phyloP scores from a whole-genome alignment of 2,888 invertebrate genomes.

The Platycnemis pennipes region DNA sequence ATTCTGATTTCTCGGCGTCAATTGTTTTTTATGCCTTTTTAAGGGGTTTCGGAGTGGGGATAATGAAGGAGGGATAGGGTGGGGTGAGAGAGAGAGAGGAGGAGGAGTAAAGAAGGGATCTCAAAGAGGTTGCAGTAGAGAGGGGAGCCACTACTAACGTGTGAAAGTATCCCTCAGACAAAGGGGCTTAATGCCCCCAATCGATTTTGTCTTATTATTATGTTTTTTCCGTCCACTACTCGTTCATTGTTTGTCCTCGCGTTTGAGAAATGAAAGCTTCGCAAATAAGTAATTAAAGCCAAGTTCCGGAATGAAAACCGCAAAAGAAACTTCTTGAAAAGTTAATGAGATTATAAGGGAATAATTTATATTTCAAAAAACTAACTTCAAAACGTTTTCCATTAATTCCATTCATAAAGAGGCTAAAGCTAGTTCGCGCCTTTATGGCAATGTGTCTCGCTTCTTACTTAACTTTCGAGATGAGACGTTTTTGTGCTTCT shows the following conservation, averaged over 20 bases:
- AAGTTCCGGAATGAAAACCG: neutral
- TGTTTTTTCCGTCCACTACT: neutral
- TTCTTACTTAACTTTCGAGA: no score
- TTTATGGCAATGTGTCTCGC: no score
- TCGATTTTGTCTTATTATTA: neutral
- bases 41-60: neutral
- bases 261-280: neutral
- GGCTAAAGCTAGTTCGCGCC: no score
- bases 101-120: neutral
- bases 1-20: slow-evolving; percentile 61
- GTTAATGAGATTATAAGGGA: neutral
- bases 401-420: no score
- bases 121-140: neutral
- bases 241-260: neutral
- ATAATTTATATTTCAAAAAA: no score
- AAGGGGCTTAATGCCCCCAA: neutral
- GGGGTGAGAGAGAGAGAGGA: neutral
- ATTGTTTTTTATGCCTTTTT: slow-evolving; percentile 65
- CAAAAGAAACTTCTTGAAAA: neutral
- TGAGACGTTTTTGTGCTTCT: no score
- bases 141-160: neutral
- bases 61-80: neutral
- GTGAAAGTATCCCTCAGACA: neutral
- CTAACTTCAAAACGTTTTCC: no score
- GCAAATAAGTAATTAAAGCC: neutral